Evolutionary conservation across 2,113 vertebrate species (phyloP), one percentile per base, ranked within the genome.

Genomic region (Phyllopteryx taeniolatus): DNA sequence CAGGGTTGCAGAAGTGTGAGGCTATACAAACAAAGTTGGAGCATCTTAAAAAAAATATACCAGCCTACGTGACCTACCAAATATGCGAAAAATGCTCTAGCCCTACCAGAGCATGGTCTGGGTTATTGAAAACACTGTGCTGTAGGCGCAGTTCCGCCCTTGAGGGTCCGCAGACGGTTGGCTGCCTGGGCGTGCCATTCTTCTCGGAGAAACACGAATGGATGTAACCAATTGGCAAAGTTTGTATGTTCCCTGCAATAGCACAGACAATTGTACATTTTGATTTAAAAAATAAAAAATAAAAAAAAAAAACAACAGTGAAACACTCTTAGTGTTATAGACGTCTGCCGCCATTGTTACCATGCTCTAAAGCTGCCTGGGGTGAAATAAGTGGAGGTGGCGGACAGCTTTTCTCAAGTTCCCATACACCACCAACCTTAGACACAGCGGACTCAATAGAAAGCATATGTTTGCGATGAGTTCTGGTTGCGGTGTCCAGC

Each of bases 11-110:
- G 14, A 47, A 46, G 44, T 46, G 12, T 46, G 44, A 46, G 44
- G 2, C 44, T 12, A 12, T 12, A 12, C 44, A 46, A 46, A 46
- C 44, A 46, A 46, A 46, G 12, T 46, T 54, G 9, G 53, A 22
- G 8, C 53, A n/a, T 22, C 4, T 51, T n/a, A 54, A 54, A 8
- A 60, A 1, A 60, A 35, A 35, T 2, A 35, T 17, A 17, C 4
- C 6, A 20, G 17, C 19, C 35, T 8, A 14, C 7, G 42, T 43
- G n/a, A 73, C 92, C 79, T 90, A 96, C 95, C 95, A 96, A 72
- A 96, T 92, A 72, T 96, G 95, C 2, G 95, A 96, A 90, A 93
- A 96, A 2, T 94, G 92, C 39, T 95, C 90, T 67, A 96, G 88
- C 13, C 95, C 95, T 61, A 91, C 75, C 71, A 96, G 80, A 3